phyloP scores from a whole-genome alignment of 2,113 vertebrate species.

The Cranoglanis bouderius region DNA sequence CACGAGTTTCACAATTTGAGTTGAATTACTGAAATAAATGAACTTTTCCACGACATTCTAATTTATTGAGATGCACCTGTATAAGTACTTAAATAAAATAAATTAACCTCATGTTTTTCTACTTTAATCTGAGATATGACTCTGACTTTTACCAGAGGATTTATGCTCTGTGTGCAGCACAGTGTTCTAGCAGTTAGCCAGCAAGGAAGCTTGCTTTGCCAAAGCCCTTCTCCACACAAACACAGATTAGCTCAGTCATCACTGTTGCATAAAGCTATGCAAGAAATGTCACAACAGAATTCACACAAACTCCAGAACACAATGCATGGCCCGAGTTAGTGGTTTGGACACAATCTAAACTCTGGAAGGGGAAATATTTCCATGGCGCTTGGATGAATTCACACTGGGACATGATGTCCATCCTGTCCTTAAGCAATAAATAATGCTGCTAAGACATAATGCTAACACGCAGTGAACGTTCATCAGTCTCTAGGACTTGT shows the following conservation, averaged over 20 bases:
- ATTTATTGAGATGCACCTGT: no score
- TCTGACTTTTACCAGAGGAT: background rate
- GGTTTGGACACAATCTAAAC: background rate
- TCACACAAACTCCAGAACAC: background rate
- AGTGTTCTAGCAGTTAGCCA: background rate
- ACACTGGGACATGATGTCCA: background rate
- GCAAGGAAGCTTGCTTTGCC: background rate
- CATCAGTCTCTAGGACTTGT: background rate
- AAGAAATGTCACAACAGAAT: constrained; percentile 5
- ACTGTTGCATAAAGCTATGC: constrained; percentile 43
- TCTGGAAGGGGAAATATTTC: background rate
- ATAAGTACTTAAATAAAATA: background rate
- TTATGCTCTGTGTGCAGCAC: background rate
- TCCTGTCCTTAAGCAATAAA: background rate
- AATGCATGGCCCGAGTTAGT: background rate
- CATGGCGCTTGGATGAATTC: background rate
- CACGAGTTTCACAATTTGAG: no score
- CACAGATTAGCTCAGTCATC: constrained; percentile 10
- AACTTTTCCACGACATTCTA: no score
- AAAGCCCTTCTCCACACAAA: constrained; percentile 42
- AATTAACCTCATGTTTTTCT: background rate
- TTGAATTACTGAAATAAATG: no score
- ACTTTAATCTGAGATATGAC: background rate
- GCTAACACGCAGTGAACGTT: background rate
- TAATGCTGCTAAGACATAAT: background rate